Evolutionary conservation across 1,140 invertebrate species (phyloP), one percentile per base, ranked within the genome.

Genomic region (Bactericera cockerelli): DNA sequence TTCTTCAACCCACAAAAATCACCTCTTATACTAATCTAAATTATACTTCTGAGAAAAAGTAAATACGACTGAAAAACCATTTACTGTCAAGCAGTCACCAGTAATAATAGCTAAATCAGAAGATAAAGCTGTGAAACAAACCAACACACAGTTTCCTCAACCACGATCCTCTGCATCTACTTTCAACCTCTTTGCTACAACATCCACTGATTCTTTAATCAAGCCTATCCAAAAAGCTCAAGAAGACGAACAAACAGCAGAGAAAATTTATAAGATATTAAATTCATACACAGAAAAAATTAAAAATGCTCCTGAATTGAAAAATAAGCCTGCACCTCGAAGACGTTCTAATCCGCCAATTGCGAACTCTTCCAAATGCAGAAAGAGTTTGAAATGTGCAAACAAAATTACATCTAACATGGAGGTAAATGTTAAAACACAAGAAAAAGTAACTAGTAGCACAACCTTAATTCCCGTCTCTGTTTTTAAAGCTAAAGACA

Each of bases 281-380:
- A 84, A 85, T 1, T 82, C 86, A 66, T 89, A 89, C 69, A 83
- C 84, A 38, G 85, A 87, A 65, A 84, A 87, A 65, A 70, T 87
- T 31, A 73, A 84, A 58, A 87, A 87, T 68, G 86, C 83, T 2
- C 85, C 84, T 0, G 84, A 87, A 69, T 65, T 83, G 16, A 87
- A 87, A 67, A 85, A 87, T 68, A 89, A 87, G 69, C 86, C 86
- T 0, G 85, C 85, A 1, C 85, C 83, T 0, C 72, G 84, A 60
- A 74, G 84, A 66, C 75, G 83, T 57, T 81, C 82, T 0, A 86
- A 87, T 69, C 82, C 82, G 3, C 82, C 83, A 0, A 80, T 81
- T 0, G 77, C 76, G 62, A 75, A 82, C 33, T 78, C 79, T 3
- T 80, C 82, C 0, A 86, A 86, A 64, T 72, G 83, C 11, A 86